Percentiles rank a stretch among this genome's conserved stretches.
These are phyloP conservation scores for Phortica variegata DNA, from an alignment of 1,140 invertebrate species.

Conservation along the genomic window DNA sequence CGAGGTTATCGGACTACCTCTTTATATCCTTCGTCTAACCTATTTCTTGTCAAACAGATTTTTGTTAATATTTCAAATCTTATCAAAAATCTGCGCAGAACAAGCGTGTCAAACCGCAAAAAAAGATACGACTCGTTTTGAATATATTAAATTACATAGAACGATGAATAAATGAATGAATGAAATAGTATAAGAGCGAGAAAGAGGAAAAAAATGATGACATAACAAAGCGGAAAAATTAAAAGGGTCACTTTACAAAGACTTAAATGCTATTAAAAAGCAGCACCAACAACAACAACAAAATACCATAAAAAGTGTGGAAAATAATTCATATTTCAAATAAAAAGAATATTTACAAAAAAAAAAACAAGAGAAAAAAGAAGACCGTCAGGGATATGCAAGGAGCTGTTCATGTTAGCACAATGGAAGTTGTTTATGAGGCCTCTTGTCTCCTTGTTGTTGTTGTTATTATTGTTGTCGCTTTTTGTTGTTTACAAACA, in stretches of 20 bases:
- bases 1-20: too few relatives aligned
- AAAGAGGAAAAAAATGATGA: too few relatives aligned
- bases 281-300: slow-evolving; percentile 28
- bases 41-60: too few relatives aligned
- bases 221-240: slow-evolving; percentile 47
- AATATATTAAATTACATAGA: slow-evolving; percentile 47
- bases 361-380: not conserved
- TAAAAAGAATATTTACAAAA: not conserved
- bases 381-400: not conserved
- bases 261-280: slow-evolving; percentile 40
- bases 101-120: slow-evolving; percentile 55
- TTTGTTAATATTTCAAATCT: too few relatives aligned
- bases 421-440: slow-evolving; percentile 1
- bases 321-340: slow-evolving; percentile 52
- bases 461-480: slow-evolving; percentile 10
- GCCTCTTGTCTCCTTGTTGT: slow-evolving; percentile 26
- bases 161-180: slow-evolving; percentile 7
- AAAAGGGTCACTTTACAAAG: slow-evolving; percentile 56
- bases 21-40: too few relatives aligned
- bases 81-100: slow-evolving; percentile 39
- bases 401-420: not conserved
- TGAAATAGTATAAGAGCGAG: slow-evolving; percentile 12
- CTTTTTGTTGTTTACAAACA: slow-evolving; percentile 8
- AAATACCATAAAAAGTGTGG: slow-evolving; percentile 50
- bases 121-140: slow-evolving; percentile 37